Percentiles rank a stretch among this genome's conserved stretches.
Evolutionary conservation across 2,797 vertebrate species (phyloP).

Genomic region (Falco concolor): DNA sequence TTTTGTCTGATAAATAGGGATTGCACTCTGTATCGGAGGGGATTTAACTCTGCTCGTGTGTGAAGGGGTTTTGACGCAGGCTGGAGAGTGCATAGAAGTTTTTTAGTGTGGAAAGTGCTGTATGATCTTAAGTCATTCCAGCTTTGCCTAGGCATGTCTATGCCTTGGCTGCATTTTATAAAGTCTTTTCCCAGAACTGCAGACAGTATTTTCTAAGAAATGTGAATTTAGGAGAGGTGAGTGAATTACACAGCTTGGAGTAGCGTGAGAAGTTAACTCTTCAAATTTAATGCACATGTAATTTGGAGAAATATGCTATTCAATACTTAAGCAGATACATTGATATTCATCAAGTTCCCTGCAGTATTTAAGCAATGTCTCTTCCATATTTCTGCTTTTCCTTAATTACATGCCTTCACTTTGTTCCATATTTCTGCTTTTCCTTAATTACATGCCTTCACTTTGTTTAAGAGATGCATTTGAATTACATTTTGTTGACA

Average conservation of each 20-base stretch:
- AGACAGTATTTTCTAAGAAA: not conserved
- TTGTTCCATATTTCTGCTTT: not conserved
- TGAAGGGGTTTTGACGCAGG: not conserved
- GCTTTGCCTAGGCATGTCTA: not conserved
- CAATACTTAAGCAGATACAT: not conserved
- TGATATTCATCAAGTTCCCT: not conserved
- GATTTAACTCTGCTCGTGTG: not conserved
- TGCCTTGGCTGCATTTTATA: not conserved
- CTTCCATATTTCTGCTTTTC: not conserved
- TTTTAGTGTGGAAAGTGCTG: not conserved
- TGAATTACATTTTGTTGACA: not conserved
- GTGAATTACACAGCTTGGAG: not conserved
- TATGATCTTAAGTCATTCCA: not conserved
- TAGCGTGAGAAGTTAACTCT: not conserved
- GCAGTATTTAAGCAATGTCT: not conserved
- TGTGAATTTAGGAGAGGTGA: not conserved
- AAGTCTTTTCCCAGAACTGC: not conserved
- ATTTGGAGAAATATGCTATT: not conserved
- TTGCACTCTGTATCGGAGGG: not conserved
- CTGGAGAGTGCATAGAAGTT: not conserved
- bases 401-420: not conserved
- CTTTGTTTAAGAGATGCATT: not conserved
- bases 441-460: not conserved
- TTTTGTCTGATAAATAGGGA: not conserved
- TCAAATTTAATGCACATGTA: not conserved